Evolutionary conservation across 2,113 vertebrate genomes (phyloP), one percentile per base, ranked within the genome.

Genomic region (pig (Sus scrofa)): DNA sequence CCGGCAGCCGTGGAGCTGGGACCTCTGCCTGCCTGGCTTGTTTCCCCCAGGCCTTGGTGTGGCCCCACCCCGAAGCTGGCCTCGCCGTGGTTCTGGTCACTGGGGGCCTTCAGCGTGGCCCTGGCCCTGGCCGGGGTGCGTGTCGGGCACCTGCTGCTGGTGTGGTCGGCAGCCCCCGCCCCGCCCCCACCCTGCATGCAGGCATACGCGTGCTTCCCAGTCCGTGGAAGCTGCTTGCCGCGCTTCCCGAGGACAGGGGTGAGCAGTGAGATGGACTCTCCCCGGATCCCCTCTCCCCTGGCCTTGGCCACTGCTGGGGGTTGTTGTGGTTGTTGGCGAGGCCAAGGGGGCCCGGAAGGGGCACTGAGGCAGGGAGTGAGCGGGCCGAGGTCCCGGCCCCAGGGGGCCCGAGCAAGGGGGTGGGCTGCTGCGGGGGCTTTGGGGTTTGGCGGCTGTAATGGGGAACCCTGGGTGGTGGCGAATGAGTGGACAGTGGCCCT

Each of bases 181-280:
- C 26, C 26, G 44, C 75, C 30, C 63, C 1, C 0, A 44, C 32
- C 50, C 89, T 83, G 96, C 4, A 75, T 97, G 98, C 96, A 96
- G 96, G 96, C 98, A 85, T 96, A 91, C 96, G 93, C 32, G 71
- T 94, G 96, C 97, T 96, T 96, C 89, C 81, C 92, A 96, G 97
- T 96, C 97, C 92, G 58, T 34, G 74, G 97, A 78, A 85, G 73
- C 97, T 95, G 71, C 97, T 96, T 96, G 97, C 97, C 91, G 89
- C 68, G 74, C 89, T 90, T 96, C 91, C 92, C 81, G 73, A 96
- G 92, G 97, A 97, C 96, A 86, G 83, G 67, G 24, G 2, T 77
- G 0, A 0, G 5, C 0, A 22, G 82, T 2, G 96, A 90, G 58
- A 67, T 1, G 1, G 1, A 1, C 50, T 32, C 24, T 44, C 18